Percentiles rank a stretch among this genome's conserved stretches.
Evolutionary conservation across 2,797 vertebrate species (phyloP).

Genomic region (Tokudaia muenninki): DNA sequence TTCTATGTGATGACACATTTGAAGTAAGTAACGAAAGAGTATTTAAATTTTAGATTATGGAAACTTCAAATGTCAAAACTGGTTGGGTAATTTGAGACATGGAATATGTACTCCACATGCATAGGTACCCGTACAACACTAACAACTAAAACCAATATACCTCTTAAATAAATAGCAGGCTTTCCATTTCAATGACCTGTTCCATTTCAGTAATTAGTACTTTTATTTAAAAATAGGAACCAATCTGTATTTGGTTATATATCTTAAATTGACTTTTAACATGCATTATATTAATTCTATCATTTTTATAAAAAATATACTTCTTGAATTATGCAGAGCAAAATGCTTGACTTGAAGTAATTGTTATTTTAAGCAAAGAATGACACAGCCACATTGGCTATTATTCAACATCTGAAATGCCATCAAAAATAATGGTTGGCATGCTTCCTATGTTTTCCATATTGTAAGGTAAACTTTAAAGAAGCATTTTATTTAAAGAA

Average conservation of each 20-base stretch:
- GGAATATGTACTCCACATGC: background rate
- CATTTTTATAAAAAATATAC: background rate
- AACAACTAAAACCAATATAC: background rate
- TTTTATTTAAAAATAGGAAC: background rate
- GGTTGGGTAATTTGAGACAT: background rate
- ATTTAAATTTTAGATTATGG: background rate
- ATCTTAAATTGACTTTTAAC: background rate
- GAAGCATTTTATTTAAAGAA: background rate
- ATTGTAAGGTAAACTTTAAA: background rate
- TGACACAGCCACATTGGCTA: background rate
- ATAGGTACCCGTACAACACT: background rate
- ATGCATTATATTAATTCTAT: background rate
- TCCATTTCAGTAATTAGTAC: background rate
- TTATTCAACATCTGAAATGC: background rate
- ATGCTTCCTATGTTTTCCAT: background rate
- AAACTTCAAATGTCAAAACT: background rate
- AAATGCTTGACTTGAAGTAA: background rate
- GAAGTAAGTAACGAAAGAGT: background rate
- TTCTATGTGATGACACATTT: background rate
- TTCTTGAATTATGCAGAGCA: background rate
- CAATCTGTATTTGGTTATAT: background rate
- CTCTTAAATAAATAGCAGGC: background rate
- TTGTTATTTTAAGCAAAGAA: background rate
- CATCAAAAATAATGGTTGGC: background rate
- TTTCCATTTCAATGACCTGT: background rate